phyloP scores from a whole-genome alignment of 2,797 vertebrate genomes.

The Neomorphus geoffroyi region DNA sequence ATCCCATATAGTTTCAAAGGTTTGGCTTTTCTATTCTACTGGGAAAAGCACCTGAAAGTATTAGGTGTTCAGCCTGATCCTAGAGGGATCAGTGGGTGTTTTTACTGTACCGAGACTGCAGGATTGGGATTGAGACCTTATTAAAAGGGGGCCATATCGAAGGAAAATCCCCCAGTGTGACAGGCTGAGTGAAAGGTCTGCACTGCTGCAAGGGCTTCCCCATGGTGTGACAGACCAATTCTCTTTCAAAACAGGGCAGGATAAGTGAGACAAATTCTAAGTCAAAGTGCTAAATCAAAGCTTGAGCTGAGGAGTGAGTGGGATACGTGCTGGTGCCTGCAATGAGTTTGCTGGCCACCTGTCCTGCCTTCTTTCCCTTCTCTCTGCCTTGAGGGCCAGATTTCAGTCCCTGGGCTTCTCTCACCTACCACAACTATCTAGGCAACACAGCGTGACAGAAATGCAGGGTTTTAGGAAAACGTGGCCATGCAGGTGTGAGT shows the following conservation, averaged over 20 bases:
- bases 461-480: not conserved
- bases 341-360: not conserved
- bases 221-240: too few relatives aligned
- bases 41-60: not conserved
- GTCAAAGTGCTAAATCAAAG: not conserved
- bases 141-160: too few relatives aligned
- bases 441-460: not conserved
- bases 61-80: constrained; percentile 12
- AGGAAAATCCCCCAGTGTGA: too few relatives aligned
- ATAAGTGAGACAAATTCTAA: not conserved
- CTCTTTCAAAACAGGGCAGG: too few relatives aligned
- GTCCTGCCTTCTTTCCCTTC: not conserved
- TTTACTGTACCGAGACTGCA: too few relatives aligned
- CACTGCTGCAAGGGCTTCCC: too few relatives aligned
- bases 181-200: too few relatives aligned
- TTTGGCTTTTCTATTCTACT: not conserved
- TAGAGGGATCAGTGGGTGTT: not conserved
- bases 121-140: too few relatives aligned
- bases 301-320: not conserved
- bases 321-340: not conserved
- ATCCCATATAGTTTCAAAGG: not conserved
- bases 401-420: not conserved
- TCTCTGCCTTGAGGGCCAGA: not conserved
- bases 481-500: rapidly evolving
- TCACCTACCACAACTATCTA: not conserved